Base-by-base conservation (phyloP, 2,888 invertebrate species). In the Synergus japonicus region DNA sequence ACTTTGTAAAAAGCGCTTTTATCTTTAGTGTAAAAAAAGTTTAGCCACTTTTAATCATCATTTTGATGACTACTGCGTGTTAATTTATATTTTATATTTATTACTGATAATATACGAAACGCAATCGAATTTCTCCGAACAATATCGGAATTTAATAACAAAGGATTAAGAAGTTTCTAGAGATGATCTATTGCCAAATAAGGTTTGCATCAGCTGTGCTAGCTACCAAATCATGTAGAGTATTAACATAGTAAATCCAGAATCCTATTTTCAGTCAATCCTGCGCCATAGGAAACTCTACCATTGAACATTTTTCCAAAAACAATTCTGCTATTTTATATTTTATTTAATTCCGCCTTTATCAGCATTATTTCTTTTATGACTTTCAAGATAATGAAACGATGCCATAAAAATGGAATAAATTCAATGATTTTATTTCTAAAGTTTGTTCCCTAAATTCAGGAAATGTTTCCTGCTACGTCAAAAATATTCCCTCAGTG, bases 351-450 rank as follows among this genome's bases (percentile, higher is more conserved):
- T 41, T 41, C 41, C 2, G 2, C 7, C 37, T 65, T 65, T 29
- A 65, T 65, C 15, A 65, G 2, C 15, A 29, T 2, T 12, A 65
- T 29, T 65, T 65, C 7, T 64, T 22, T 18, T 29, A 29, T 29
- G 37, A 64, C 63, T 64, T 64, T 64, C 2, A 13, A 64, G 22
- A 29, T 37, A 37, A 37, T 64, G 63, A 64, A 64, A 37, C 29
- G 37, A 29, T 7, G 37, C 15, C 29, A 64, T 64, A 64, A 64
- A 64, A 64, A 29, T 29, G 29, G 3, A 37, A 64, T 10, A 22
- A 64, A 64, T 13, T 64, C 10, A 13, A 37, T 29, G 43, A 8
- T 64, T 64, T 64, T 37, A 64, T 64, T 64, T 64, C 29, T 65
- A 41, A 65, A 65, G 15, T 65, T 65, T 65, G 4, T 43, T n/a